phyloP scores from a whole-genome alignment of 2,113 vertebrate genomes.

The Cottus gobio region DNA sequence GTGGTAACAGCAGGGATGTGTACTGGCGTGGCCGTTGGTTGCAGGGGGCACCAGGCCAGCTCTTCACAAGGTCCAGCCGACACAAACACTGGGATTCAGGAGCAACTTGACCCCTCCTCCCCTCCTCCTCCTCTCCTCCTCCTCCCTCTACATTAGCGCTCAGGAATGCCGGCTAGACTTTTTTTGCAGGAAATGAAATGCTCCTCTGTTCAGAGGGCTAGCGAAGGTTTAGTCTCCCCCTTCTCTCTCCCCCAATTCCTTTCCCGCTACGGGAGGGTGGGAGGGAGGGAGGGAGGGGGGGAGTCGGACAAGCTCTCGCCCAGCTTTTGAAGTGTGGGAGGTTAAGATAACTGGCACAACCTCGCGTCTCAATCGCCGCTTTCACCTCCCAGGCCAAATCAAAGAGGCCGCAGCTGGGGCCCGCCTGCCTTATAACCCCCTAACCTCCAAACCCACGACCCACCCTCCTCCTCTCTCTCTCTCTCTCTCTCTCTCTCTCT shows the following conservation, averaged over 20 bases:
- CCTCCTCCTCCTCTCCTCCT: constrained; percentile 31
- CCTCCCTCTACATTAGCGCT: constrained; percentile 78
- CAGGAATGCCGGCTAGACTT: constrained; percentile 83
- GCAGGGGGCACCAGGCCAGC: constrained; percentile 80
- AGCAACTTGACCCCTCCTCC: constrained; percentile 77
- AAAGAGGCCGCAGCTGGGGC: constrained; percentile 81
- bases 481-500: constrained; percentile 16
- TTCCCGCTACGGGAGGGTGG: constrained; percentile 43
- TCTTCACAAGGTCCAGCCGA: constrained; percentile 83
- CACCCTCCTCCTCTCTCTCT: constrained; percentile 10
- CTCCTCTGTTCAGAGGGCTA: constrained; percentile 85
- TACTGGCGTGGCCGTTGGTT: constrained; percentile 48
- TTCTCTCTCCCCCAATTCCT: constrained; percentile 45
- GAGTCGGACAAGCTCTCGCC: constrained; percentile 59
- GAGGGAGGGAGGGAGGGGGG: constrained; percentile 41
- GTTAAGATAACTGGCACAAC: constrained; percentile 87
- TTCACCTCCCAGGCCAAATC: constrained; percentile 79
- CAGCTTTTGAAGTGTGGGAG: constrained; percentile 88
- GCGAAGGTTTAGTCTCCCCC: constrained; percentile 54
- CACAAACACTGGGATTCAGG: constrained; percentile 89
- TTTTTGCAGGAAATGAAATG: constrained; percentile 87
- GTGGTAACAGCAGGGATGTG: constrained; percentile 66
- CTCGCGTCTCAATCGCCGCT: constrained; percentile 78
- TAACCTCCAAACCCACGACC: constrained; percentile 40
- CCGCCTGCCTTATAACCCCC: constrained; percentile 63